A percentile compares a stretch with the other conserved stretches of the same genome.
Evolutionary conservation across 2,113 vertebrate genomes (phyloP).

Genomic region (Chionomys nivalis): DNA sequence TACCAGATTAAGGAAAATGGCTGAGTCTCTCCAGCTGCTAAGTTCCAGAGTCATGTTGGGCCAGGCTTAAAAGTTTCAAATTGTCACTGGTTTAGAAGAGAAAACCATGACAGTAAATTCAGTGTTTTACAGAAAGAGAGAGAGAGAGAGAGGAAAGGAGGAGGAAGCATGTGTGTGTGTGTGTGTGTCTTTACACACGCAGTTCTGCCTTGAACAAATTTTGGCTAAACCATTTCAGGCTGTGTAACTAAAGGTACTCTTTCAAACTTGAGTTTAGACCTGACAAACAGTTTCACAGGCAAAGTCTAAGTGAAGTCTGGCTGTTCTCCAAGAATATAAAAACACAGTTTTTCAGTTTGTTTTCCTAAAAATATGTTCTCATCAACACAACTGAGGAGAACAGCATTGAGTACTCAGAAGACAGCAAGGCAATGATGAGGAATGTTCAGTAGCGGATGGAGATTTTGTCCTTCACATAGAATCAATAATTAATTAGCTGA

Average conservation of each 20-base stretch:
- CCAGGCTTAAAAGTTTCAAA: background rate
- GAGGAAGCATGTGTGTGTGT: background rate
- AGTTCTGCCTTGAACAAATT: constrained; percentile 23
- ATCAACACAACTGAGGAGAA: background rate
- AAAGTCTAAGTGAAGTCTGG: constrained; percentile 15
- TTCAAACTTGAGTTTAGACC: constrained; percentile 28
- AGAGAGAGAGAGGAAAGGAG: no score
- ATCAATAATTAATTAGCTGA: constrained; percentile 20
- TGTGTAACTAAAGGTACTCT: background rate
- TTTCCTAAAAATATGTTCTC: background rate
- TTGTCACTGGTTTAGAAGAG: constrained; percentile 32
- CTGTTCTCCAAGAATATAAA: background rate
- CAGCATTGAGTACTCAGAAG: constrained; percentile 5
- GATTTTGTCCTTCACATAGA: background rate
- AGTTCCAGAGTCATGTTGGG: background rate
- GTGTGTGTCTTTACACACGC: background rate
- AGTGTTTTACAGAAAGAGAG: background rate
- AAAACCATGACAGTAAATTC: constrained; percentile 7
- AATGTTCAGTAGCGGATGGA: background rate
- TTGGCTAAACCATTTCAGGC: constrained; percentile 1
- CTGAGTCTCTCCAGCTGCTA: background rate
- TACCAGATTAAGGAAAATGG: background rate
- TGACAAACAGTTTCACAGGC: constrained; percentile 42
- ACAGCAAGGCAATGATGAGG: background rate
- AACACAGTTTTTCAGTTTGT: background rate